Conservation (phyloP, 1,140 invertebrate genomes). For the Listronotus oregonensis region DNA sequence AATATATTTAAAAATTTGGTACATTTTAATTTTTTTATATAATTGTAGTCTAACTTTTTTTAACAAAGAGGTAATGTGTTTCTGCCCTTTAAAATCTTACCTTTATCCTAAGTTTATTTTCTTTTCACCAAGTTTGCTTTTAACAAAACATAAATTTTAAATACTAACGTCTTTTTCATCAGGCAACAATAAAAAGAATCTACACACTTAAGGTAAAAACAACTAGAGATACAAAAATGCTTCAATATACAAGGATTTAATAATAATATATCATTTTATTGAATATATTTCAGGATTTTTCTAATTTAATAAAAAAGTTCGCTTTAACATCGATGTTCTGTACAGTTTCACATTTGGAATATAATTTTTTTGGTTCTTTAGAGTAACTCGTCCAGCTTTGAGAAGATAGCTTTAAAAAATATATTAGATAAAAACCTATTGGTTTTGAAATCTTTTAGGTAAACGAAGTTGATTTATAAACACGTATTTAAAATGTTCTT, state of each 20-base stretch:
- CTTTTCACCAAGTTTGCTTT: conserved; percentile 8
- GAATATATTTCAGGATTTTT: conserved; percentile 37
- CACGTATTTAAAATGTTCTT: too few species aligned
- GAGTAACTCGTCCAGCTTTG: conserved; percentile 19
- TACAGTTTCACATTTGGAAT: conserved; percentile 27
- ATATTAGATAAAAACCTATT: not conserved
- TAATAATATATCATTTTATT: conserved; percentile 32
- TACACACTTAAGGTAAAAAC: conserved; percentile 40
- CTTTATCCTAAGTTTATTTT: too few species aligned
- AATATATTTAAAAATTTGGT: too few species aligned
- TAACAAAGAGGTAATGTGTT: too few species aligned
- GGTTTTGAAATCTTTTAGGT: not conserved
- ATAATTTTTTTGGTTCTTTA: conserved; percentile 33
- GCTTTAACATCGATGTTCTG: conserved; percentile 40
- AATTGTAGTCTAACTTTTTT: too few species aligned
- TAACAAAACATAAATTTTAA: conserved; percentile 6
- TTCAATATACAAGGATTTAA: conserved; percentile 34
- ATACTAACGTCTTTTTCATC: conserved; percentile 19
- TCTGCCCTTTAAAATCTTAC: too few species aligned
- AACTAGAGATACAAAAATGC: conserved; percentile 40
- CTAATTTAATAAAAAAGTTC: conserved; percentile 36
- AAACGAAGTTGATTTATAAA: too few species aligned
- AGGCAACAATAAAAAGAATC: conserved; percentile 36
- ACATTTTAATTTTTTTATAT: not conserved
- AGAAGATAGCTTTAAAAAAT: conserved; percentile 10